phyloP scores from a whole-genome alignment of 2,888 invertebrate genomes.

The Andrena chrysosceles region DNA sequence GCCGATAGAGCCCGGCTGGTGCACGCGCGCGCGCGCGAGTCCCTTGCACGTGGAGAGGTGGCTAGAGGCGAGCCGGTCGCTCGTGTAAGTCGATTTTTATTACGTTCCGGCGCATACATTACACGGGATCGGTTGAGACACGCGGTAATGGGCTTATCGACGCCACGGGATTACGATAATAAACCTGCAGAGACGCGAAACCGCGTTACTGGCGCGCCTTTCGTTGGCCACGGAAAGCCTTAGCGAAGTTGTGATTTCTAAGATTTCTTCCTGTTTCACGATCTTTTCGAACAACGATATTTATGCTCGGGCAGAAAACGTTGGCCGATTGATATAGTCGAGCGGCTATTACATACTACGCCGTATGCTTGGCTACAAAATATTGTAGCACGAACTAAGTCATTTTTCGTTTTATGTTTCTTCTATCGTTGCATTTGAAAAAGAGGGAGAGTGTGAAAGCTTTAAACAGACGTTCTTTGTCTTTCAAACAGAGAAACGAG shows the following conservation, averaged over 20 bases:
- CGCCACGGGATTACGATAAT: slow-evolving; percentile 70
- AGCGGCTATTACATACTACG: too few species aligned
- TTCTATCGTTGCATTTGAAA: too few species aligned
- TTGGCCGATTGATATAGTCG: too few species aligned
- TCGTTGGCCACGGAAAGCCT: background rate
- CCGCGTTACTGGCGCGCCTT: slow-evolving; percentile 24
- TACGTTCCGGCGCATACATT: slow-evolving; percentile 79
- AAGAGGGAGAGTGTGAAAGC: too few species aligned
- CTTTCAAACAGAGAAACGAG: background rate
- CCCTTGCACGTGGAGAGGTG: slow-evolving; percentile 26
- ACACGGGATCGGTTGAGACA: slow-evolving; percentile 52
- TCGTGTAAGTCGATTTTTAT: slow-evolving; percentile 83
- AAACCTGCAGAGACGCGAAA: slow-evolving; percentile 61
- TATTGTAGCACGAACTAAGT: too few species aligned
- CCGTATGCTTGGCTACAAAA: too few species aligned
- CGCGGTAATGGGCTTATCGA: slow-evolving; percentile 72
- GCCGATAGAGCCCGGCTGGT: slow-evolving; percentile 61
- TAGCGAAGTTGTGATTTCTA: background rate
- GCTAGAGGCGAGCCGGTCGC: slow-evolving; percentile 60
- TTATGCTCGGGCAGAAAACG: too few species aligned
- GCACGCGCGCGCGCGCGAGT: slow-evolving; percentile 45
- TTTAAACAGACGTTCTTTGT: background rate
- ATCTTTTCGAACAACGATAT: too few species aligned
- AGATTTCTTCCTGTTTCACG: too few species aligned
- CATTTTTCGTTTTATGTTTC: too few species aligned